Conservation (phyloP, 2,888 invertebrate species). For the Drosophila anomalata region DNA sequence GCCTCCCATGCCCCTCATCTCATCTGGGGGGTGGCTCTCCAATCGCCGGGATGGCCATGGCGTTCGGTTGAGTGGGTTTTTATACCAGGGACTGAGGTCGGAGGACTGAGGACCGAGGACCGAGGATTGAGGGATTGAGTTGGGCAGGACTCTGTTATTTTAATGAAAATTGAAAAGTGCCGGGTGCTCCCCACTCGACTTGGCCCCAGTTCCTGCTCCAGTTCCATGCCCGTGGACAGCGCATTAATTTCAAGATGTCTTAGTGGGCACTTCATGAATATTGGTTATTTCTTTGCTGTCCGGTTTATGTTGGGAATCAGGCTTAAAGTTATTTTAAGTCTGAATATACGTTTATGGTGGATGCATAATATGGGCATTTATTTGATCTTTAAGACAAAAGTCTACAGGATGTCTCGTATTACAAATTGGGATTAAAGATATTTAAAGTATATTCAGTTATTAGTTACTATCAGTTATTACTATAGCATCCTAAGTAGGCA, state of each 20-base stretch:
- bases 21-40: constrained; percentile 46
- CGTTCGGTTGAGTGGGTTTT: constrained; percentile 13
- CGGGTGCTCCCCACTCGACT: constrained; percentile 55
- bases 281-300: constrained; percentile 18
- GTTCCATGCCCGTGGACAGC: constrained; percentile 34
- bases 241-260: constrained; percentile 57
- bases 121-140: constrained; percentile 30
- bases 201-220: constrained; percentile 24
- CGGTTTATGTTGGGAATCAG: constrained; percentile 24
- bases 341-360: too few species aligned
- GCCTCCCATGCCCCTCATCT: not conserved
- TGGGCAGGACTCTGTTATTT: constrained; percentile 74
- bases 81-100: constrained; percentile 18
- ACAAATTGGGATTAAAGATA: too few species aligned
- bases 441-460: too few species aligned
- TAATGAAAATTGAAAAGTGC: constrained; percentile 82
- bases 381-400: not conserved
- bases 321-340: constrained; percentile 32
- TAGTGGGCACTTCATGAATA: constrained; percentile 37
- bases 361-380: too few species aligned
- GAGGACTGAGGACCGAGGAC: constrained; percentile 42
- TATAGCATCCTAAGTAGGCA: too few species aligned
- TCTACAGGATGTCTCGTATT: too few species aligned
- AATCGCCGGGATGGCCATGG: constrained; percentile 30
- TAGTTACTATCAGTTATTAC: too few species aligned